Conservation (phyloP, 1,140 invertebrate species). For the Drosophila asahinai region DNA sequence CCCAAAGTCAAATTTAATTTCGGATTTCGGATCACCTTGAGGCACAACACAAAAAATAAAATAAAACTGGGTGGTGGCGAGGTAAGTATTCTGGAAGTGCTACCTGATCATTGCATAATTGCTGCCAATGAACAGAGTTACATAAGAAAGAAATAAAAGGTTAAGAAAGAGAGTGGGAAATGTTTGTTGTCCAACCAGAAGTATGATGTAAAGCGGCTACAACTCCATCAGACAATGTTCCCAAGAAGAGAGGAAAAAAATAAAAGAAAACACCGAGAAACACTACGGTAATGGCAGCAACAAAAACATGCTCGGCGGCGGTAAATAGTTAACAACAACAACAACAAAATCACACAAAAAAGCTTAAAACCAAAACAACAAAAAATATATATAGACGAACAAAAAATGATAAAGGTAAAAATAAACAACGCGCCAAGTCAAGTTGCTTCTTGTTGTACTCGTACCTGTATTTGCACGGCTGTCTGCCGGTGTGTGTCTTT, state of each 20-base stretch:
- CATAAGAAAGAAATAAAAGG: constrained; percentile 58
- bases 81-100: constrained; percentile 52
- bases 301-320: constrained; percentile 50
- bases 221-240: constrained; percentile 42
- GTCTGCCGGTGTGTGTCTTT: neutral
- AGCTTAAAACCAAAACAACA: constrained; percentile 12
- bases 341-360: constrained; percentile 20
- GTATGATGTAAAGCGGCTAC: constrained; percentile 69
- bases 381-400: constrained; percentile 17
- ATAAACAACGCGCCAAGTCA: constrained; percentile 47
- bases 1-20: constrained; percentile 75
- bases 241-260: constrained; percentile 35
- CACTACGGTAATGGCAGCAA: constrained; percentile 52
- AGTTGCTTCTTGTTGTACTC: constrained; percentile 40
- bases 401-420: constrained; percentile 44
- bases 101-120: constrained; percentile 68
- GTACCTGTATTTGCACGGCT: constrained; percentile 24
- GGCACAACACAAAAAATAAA: constrained; percentile 6
- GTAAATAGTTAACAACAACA: constrained; percentile 46
- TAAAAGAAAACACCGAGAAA: constrained; percentile 27
- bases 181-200: constrained; percentile 32
- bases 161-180: constrained; percentile 57
- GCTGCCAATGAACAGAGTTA: constrained; percentile 61
- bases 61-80: constrained; percentile 13
- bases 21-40: constrained; percentile 67